Percentiles rank a stretch among this genome's conserved stretches.
Evolutionary conservation across 1,140 invertebrate genomes (phyloP).

Genomic region (Drosophila truncata): DNA sequence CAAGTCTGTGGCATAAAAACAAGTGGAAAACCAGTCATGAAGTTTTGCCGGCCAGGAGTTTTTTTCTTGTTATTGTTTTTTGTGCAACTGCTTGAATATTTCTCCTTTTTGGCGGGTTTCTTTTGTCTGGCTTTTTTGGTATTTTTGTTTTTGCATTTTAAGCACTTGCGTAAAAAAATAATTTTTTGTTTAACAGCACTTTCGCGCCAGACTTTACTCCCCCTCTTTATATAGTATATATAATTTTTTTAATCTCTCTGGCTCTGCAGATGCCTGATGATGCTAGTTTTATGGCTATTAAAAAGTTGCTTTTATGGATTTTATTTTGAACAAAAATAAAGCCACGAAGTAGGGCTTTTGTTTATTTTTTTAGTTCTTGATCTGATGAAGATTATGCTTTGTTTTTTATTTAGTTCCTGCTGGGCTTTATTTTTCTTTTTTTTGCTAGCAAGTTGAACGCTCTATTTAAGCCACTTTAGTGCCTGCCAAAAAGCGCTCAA

Average conservation of each 20-base stretch:
- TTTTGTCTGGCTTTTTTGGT: constrained; percentile 7
- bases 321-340: not conserved
- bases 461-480: constrained; percentile 59
- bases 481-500: constrained; percentile 38
- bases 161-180: constrained; percentile 56
- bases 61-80: constrained; percentile 2
- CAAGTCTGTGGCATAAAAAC: constrained; percentile 8
- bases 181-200: constrained; percentile 32
- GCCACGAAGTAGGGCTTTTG: not conserved
- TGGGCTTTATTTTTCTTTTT: constrained; percentile 36
- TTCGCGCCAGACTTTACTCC: constrained; percentile 25
- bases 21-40: constrained; percentile 59
- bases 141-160: constrained; percentile 9
- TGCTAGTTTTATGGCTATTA: constrained; percentile 8
- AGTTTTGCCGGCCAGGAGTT: constrained; percentile 43
- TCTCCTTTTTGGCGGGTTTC: constrained; percentile 26
- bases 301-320: not conserved
- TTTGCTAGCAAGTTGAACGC: constrained; percentile 56
- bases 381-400: not conserved
- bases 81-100: constrained; percentile 42
- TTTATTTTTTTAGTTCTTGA: not conserved
- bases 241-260: constrained; percentile 11
- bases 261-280: constrained; percentile 7
- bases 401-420: not conserved
- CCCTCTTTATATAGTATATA: constrained; percentile 3